Percentiles rank a stretch among this genome's conserved stretches.
Evolutionary conservation across 1,140 invertebrate species (phyloP).

Genomic region (Drosophila parabipectinata): DNA sequence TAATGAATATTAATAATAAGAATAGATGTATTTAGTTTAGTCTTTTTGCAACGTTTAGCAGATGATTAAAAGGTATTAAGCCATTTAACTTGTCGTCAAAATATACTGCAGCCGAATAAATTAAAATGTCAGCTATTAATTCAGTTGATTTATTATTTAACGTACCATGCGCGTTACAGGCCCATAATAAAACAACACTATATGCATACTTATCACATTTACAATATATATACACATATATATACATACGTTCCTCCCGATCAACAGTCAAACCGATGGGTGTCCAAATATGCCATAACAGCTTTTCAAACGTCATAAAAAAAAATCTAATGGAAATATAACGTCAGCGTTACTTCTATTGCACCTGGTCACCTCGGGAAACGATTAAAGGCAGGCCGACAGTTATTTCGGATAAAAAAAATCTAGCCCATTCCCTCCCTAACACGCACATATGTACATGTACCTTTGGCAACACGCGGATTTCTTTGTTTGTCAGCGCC

Average conservation of each 20-base stretch:
- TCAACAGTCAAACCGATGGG: neutral
- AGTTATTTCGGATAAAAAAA: slow-evolving; percentile 3
- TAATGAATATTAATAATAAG: neutral
- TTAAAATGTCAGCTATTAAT: slow-evolving; percentile 1
- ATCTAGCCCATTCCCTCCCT: slow-evolving; percentile 2
- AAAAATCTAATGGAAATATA: slow-evolving; percentile 9
- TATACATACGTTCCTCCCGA: slow-evolving; percentile 12
- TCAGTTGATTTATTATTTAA: slow-evolving; percentile 21
- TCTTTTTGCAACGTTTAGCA: neutral
- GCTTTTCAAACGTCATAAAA: slow-evolving; percentile 4
- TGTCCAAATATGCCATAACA: slow-evolving; percentile 29
- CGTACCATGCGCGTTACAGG: slow-evolving; percentile 21
- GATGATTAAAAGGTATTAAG: slow-evolving; percentile 1
- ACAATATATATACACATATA: slow-evolving; percentile 17
- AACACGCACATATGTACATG: neutral
- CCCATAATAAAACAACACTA: slow-evolving; percentile 33
- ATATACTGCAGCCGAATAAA: slow-evolving; percentile 1
- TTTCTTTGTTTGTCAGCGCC: neutral
- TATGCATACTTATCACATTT: slow-evolving; percentile 39
- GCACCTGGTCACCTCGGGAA: slow-evolving; percentile 1
- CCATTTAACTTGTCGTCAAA: neutral
- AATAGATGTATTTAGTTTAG: neutral
- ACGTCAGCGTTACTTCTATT: slow-evolving; percentile 1
- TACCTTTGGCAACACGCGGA: slow-evolving; percentile 3
- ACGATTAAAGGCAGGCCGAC: slow-evolving; percentile 1